These are phyloP conservation scores for Tychaedon coryphoeus DNA, from an alignment of 2,113 vertebrate genomes.

Conservation along the genomic window DNA sequence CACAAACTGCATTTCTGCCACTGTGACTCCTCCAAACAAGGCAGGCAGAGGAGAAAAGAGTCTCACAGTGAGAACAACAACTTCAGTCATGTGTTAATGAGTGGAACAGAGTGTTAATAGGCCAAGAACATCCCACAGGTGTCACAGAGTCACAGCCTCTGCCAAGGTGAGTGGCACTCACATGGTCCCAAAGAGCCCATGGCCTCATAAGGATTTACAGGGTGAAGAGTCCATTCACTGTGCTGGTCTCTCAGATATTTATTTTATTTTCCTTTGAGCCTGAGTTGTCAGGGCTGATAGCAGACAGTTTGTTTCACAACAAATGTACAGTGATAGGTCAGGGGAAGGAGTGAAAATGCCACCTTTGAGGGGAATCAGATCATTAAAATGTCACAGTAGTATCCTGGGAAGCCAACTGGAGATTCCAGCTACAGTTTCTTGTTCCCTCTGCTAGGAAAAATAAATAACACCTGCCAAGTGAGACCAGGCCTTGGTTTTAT, in stretches of 20 bases:
- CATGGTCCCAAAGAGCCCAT: accelerated
- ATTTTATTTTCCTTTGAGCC: not conserved
- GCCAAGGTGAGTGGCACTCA: not conserved
- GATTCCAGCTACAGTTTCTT: conserved; percentile 3
- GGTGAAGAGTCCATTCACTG: not conserved
- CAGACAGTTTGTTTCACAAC: not conserved
- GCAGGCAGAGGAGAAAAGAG: not conserved
- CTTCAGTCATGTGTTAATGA: accelerated
- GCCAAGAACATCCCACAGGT: not conserved
- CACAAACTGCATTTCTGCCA: not conserved
- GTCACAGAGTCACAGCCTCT: not conserved
- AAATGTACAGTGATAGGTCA: not conserved
- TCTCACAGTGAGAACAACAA: not conserved
- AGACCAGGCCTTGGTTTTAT: not conserved
- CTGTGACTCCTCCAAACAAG: not conserved
- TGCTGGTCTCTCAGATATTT: not conserved
- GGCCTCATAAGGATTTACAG: not conserved
- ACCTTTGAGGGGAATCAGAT: conserved; percentile 43
- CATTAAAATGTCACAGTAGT: conserved; percentile 40
- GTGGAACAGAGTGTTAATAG: not conserved
- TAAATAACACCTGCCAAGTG: conserved; percentile 3
- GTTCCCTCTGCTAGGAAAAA: conserved; percentile 3
- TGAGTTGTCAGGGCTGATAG: not conserved
- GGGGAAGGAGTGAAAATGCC: conserved; percentile 28
- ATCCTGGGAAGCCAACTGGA: conserved; percentile 11